phyloP scores from a whole-genome alignment of 2,888 invertebrate genomes.

The Perizoma affinitatum region DNA sequence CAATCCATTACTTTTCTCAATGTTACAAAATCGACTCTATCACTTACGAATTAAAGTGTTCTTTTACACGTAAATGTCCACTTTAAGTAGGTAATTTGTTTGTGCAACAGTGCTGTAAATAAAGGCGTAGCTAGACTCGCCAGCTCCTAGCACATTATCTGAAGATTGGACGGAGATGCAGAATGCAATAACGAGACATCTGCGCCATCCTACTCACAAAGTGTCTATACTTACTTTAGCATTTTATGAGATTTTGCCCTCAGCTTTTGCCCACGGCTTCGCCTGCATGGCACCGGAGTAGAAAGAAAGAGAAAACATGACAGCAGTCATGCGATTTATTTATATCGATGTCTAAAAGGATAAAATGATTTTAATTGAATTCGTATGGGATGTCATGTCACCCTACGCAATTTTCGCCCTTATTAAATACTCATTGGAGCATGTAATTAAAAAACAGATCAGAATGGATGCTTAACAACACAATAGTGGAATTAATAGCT shows the following conservation, averaged over 20 bases:
- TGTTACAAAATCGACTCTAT: conserved; percentile 23
- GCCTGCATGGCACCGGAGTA: too few species aligned
- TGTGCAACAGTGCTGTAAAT: conserved; percentile 51
- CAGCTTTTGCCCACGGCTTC: too few species aligned
- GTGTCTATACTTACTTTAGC: background rate
- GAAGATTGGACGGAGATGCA: conserved; percentile 43
- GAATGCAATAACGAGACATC: conserved; percentile 39
- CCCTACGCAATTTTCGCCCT: conserved; percentile 68
- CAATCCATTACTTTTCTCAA: conserved; percentile 15
- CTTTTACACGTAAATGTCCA: conserved; percentile 25
- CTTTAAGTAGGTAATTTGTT: conserved; percentile 47
- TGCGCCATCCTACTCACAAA: conserved; percentile 11
- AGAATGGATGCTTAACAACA: conserved; percentile 58
- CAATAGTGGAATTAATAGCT: conserved; percentile 63
- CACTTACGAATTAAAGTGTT: background rate
- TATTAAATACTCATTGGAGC: conserved; percentile 68
- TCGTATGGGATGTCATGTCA: conserved; percentile 32
- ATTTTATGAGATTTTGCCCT: too few species aligned
- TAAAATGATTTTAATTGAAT: conserved; percentile 22
- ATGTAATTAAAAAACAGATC: conserved; percentile 79
- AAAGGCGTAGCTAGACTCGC: conserved; percentile 38
- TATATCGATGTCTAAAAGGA: background rate
- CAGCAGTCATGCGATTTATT: too few species aligned
- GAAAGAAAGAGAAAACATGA: too few species aligned
- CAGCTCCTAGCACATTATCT: conserved; percentile 49